Evolutionary conservation across 2,797 vertebrate species (phyloP).

Genomic region (Heterohyrax brucei): DNA sequence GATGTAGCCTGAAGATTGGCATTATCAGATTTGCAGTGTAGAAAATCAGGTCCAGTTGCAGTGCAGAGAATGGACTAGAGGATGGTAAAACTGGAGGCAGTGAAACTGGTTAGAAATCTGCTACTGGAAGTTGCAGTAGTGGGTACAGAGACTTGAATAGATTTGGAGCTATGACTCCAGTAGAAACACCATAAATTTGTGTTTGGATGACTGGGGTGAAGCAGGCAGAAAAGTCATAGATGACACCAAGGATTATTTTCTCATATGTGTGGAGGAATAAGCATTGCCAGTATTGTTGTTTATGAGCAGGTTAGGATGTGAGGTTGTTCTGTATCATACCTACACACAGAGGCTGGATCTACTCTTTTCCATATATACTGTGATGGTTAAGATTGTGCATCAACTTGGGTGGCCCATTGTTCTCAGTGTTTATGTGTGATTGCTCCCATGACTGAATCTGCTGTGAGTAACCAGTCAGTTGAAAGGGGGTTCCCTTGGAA

Average conservation of each 20-base stretch:
- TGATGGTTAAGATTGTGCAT: too few species aligned
- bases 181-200: not conserved
- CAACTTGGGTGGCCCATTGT: too few species aligned
- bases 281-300: not conserved
- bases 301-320: not conserved
- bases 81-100: not conserved
- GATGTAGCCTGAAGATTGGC: not conserved
- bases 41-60: not conserved
- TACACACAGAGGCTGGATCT: not conserved
- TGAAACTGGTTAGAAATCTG: not conserved
- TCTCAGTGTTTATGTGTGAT: too few species aligned
- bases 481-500: too few species aligned
- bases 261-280: not conserved
- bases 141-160: not conserved
- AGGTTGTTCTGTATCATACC: not conserved
- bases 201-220: not conserved
- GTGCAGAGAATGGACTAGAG: not conserved
- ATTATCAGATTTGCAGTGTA: not conserved
- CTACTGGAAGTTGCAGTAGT: not conserved
- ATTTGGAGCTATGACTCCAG: not conserved
- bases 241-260: not conserved
- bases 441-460: too few species aligned
- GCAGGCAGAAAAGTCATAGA: not conserved
- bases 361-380: rapidly evolving
- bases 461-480: too few species aligned